Evolutionary conservation across 92 coral and sea anemone species (phyloP).

Genomic region (Bergia sp.): DNA sequence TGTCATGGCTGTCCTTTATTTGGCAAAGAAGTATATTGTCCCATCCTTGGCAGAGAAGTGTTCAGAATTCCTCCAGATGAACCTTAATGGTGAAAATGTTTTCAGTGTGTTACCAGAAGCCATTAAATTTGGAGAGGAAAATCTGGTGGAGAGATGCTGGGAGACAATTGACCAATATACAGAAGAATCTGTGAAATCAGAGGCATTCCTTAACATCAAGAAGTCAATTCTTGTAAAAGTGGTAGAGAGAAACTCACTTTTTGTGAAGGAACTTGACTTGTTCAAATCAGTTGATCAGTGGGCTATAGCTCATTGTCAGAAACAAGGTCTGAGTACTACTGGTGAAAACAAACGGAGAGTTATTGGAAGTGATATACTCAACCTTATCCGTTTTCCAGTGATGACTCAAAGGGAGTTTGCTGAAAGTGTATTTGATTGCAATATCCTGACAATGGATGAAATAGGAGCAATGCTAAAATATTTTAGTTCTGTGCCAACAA

Average conservation of each 20-base stretch:
- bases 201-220: conserved; percentile 32
- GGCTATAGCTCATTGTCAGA: conserved; percentile 40
- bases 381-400: conserved; percentile 53
- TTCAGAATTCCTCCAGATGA: conserved; percentile 31
- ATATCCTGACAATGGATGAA: conserved; percentile 42
- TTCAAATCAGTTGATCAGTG: conserved; percentile 48
- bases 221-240: conserved; percentile 34
- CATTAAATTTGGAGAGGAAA: conserved; percentile 31
- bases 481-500: conserved; percentile 31
- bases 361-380: conserved; percentile 46
- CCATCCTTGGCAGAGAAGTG: conserved; percentile 49
- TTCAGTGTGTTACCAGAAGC: conserved; percentile 50
- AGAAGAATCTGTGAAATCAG: conserved; percentile 39
- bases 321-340: background rate
- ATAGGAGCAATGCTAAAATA: conserved; percentile 26
- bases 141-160: conserved; percentile 51
- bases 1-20: conserved; percentile 45
- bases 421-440: conserved; percentile 32
- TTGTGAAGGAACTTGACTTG: conserved; percentile 43
- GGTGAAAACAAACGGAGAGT: conserved; percentile 37
- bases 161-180: conserved; percentile 36
- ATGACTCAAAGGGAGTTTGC: conserved; percentile 60
- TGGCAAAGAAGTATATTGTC: conserved; percentile 52
- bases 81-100: conserved; percentile 49
- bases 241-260: conserved; percentile 48